Evolutionary conservation across 2,797 vertebrate genomes (phyloP), one percentile per base, ranked within the genome.

Genomic region (Hephaestus fuliginosus): DNA sequence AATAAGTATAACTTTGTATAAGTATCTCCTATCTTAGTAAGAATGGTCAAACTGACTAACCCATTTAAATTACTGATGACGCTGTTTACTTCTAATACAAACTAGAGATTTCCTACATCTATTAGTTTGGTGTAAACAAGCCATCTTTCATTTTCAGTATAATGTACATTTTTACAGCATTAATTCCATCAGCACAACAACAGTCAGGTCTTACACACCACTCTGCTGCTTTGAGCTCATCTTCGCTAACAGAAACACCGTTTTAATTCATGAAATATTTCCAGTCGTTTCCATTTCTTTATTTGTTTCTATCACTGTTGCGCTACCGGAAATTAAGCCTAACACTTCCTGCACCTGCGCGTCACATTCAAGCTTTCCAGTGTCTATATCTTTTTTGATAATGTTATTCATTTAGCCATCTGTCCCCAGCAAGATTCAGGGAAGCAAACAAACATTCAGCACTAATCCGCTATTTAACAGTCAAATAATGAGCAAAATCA

Each of bases 261-360:
- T 20, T 52, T 62, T 72, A 17, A 57, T 18, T 57, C 13, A 62
- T 62, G 44, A 7, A 43, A 61, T 52, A 52, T 43, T 52, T 62
- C 48, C 33, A 39, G 57, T 18, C 22, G 9, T 13, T 28, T 64
- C 51, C 17, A 55, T 55, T 62, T 52, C 7, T 49, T 51, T 8
- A 62, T 63, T 52, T 39, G 18, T 30, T 53, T 14, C 4, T 5
- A 63, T 43, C 11, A 1, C 46, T 51, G 58, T 51, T 53, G 9
- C 28, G 9, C 13, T 14, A n/a, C 28, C 14, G 49, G 22, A 56
- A 25, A 6, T 60, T 20, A 61, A 33, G 39, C 44, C 15, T 25
- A 36, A 22, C 33, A 53, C 14, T 61, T 25, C 30, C 10, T 72
- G 10, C 33, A 61, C 33, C 55, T 15, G 20, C 33, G 39, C 44